Percentiles rank a stretch among this genome's conserved stretches.
Evolutionary conservation across 2,113 vertebrate species (phyloP).

Genomic region (Conger conger): DNA sequence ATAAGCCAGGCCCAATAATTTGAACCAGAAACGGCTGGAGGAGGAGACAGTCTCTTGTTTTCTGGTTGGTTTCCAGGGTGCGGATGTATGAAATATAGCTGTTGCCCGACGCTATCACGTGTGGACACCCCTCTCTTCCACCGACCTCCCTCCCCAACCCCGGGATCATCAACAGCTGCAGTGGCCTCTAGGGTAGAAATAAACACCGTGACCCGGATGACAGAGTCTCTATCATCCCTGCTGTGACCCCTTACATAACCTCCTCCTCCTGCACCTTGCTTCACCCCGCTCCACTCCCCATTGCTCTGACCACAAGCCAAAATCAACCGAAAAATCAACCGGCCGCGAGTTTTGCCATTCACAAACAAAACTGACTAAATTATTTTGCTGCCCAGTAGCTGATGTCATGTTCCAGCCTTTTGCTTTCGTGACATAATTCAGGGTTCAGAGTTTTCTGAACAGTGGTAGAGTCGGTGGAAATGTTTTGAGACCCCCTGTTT

Average conservation of each 20-base stretch:
- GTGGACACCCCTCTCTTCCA: background rate
- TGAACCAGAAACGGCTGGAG: background rate
- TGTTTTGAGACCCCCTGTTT: background rate
- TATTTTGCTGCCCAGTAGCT: too few species aligned
- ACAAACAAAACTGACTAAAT: too few species aligned
- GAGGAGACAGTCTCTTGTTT: background rate
- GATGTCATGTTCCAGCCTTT: too few species aligned
- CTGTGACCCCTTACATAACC: slow-evolving; percentile 5
- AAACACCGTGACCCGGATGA: slow-evolving; percentile 7
- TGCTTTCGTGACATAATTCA: background rate
- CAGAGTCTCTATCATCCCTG: background rate
- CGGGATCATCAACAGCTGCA: background rate
- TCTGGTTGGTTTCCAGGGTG: background rate
- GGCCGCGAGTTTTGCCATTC: too few species aligned
- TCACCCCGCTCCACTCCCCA: background rate
- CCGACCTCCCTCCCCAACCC: background rate
- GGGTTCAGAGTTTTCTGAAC: background rate
- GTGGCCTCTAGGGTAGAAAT: slow-evolving; percentile 19
- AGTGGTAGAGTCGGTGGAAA: background rate
- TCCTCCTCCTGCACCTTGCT: background rate
- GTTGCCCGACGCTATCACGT: background rate
- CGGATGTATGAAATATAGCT: background rate
- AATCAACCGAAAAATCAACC: background rate
- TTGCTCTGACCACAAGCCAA: background rate
- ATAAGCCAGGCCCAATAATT: background rate